phyloP scores from a whole-genome alignment of 2,113 vertebrate genomes.

The Monarcha castaneiventris region DNA sequence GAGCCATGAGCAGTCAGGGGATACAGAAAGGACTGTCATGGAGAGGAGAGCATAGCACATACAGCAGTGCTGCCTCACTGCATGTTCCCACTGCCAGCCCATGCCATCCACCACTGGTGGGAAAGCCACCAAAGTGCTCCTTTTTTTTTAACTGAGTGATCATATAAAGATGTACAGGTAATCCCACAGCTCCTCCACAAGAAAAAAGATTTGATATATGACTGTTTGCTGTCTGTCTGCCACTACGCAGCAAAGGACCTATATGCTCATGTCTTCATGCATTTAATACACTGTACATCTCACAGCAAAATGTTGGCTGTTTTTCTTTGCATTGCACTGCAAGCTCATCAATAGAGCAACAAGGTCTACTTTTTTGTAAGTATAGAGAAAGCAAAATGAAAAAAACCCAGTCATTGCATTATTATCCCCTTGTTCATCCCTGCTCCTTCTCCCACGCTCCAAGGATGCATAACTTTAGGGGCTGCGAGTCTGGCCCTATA shows the following conservation, averaged over 20 bases:
- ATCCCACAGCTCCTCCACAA: neutral
- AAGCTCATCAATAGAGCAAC: neutral
- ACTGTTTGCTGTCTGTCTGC: neutral
- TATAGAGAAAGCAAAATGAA: neutral
- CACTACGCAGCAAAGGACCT: neutral
- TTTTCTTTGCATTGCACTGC: neutral
- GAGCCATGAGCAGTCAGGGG: neutral
- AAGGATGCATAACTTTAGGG: neutral
- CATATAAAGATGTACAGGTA: neutral
- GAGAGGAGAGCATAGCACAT: neutral
- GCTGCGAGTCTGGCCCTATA: constrained; percentile 16
- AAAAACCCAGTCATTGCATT: neutral
- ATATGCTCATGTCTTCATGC: neutral
- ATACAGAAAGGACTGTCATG: neutral
- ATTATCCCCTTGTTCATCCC: neutral
- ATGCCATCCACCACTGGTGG: accelerated
- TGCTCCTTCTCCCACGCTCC: neutral
- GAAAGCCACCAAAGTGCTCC: neutral
- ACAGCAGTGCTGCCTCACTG: neutral
- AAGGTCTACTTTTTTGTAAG: neutral
- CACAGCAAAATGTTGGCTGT: neutral
- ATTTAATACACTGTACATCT: neutral
- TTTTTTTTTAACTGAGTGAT: neutral
- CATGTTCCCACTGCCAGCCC: neutral
- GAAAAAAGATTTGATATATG: neutral